phyloP scores from a whole-genome alignment of 2,113 vertebrate genomes.

The Lamprotornis superbus region DNA sequence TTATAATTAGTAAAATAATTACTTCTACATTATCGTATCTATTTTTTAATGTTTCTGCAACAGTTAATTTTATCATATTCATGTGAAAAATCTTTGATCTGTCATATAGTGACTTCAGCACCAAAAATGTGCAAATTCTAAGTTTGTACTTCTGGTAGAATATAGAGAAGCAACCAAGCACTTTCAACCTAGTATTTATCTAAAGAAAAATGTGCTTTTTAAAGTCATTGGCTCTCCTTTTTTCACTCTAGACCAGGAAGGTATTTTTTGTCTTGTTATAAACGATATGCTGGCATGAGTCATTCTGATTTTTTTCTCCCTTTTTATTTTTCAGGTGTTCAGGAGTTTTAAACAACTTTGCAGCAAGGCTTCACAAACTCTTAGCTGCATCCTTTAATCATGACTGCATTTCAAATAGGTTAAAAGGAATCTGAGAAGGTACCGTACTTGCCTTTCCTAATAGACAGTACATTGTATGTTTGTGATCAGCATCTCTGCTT shows the following conservation, averaged over 20 bases:
- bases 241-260: background rate
- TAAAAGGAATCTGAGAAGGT: conserved; percentile 77
- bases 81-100: background rate
- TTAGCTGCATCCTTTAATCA: conserved; percentile 69
- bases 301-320: conserved; percentile 21
- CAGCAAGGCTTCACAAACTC: conserved; percentile 43
- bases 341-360: conserved; percentile 46
- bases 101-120: background rate
- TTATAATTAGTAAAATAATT: background rate
- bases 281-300: background rate
- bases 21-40: background rate
- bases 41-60: background rate
- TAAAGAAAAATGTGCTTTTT: background rate
- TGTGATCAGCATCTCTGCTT: background rate
- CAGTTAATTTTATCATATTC: background rate
- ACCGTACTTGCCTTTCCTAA: conserved; percentile 10
- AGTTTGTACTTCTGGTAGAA: background rate
- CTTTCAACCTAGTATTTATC: background rate
- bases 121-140: background rate
- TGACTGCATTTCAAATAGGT: conserved; percentile 76
- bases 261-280: background rate
- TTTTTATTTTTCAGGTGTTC: conserved; percentile 71
- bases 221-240: background rate
- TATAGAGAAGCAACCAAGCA: background rate
- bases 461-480: background rate